Conservation (phyloP, 2,888 invertebrate species). For the Aphrophora alni region DNA sequence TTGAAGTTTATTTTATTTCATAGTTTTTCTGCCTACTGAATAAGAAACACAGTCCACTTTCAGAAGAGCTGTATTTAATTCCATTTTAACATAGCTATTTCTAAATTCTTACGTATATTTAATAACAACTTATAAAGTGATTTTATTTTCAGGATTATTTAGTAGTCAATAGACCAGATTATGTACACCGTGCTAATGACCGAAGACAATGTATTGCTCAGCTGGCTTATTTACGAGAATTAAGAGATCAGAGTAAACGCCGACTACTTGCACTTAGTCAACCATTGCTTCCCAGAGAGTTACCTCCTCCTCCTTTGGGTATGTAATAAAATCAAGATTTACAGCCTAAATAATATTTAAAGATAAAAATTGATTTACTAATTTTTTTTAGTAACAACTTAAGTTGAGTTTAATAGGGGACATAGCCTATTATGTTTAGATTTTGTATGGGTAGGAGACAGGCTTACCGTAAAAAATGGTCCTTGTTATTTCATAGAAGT, state of each 20-base stretch:
- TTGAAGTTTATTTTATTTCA: too few species aligned
- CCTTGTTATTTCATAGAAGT: too few species aligned
- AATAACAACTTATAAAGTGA: too few species aligned
- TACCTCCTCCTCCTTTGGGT: slow-evolving; percentile 59
- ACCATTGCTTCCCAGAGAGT: slow-evolving; percentile 35
- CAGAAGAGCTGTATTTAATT: too few species aligned
- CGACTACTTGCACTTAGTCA: slow-evolving; percentile 56
- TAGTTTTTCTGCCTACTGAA: too few species aligned
- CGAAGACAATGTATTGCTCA: slow-evolving; percentile 61
- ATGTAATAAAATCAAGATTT: slow-evolving; percentile 46
- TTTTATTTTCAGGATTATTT: slow-evolving; percentile 70
- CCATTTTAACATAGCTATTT: too few species aligned
- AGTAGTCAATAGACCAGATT: slow-evolving; percentile 72
- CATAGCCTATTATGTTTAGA: too few species aligned
- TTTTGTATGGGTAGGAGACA: too few species aligned
- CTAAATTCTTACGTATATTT: too few species aligned
- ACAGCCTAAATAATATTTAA: neutral
- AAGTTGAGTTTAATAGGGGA: too few species aligned
- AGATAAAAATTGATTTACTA: neutral
- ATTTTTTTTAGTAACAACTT: neutral
- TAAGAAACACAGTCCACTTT: too few species aligned
- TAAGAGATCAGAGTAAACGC: slow-evolving; percentile 59
- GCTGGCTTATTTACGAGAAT: slow-evolving; percentile 59
- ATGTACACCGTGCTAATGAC: slow-evolving; percentile 65
- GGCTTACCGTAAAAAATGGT: too few species aligned